Evolutionary conservation across 2,888 invertebrate genomes (phyloP), one percentile per base, ranked within the genome.

Genomic region (Andrena flavipes): DNA sequence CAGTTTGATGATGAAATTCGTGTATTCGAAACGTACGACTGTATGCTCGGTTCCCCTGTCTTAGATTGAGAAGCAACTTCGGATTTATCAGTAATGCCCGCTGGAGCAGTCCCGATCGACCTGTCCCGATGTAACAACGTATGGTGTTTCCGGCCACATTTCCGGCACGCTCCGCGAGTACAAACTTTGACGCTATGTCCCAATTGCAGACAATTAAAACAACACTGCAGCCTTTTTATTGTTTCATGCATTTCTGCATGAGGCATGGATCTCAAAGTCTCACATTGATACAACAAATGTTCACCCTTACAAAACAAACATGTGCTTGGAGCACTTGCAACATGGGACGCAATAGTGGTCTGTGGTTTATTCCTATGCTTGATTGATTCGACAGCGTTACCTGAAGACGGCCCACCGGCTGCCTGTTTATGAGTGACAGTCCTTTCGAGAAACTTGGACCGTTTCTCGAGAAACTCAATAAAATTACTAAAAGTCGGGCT

Each of bases 121-220:
- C 0, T 60, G 42, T 62, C 71, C 13, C 6, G n/a, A 33, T 72
- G 72, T 3, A 63, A 2, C 8, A 72, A n/a, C 0, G 63, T 54
- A n/a, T 54, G 54, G 20, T 54, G 54, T 8, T 20, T n/a, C 20
- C 20, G 6, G 20, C 54, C 54, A 54, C 54, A 54, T n/a, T 54
- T n/a, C 2, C 23, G n/a, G 7, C 54, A 23, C 8, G 20, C n/a
- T 0, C 20, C 20, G 33, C 51, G 62, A 2, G 63, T 72, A 23
- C 72, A 72, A 6, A 30, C n/a, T 20, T 54, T 51, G 0, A 30
- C 16, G 3, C 49, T 23, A 26, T 72, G 63, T 1, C 72, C 72
- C 4, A 13, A 3, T n/a, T 29, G n/a, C 10, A 71, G 4, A 20
- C 71, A 71, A 16, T 68, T 68, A 6, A 68, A 56, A n/a, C 69